Evolutionary conservation across 2,888 invertebrate genomes (phyloP), one percentile per base, ranked within the genome.

Genomic region (Harpagoxenus sublaevis): DNA sequence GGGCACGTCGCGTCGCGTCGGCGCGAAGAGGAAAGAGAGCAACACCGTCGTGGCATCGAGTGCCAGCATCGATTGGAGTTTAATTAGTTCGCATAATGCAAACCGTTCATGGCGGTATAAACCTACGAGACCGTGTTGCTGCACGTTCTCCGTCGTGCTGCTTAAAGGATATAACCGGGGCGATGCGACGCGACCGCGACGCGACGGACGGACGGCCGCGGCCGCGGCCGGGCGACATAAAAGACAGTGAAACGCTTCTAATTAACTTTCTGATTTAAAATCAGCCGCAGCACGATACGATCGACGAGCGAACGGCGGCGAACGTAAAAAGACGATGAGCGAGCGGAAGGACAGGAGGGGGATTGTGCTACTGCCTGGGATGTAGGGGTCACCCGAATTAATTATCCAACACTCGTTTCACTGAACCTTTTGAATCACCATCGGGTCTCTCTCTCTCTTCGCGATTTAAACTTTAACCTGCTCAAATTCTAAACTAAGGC

Each of bases 231-330:
- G 82, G 77, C 90, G 91, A 91, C 89, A 88, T 88, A 91, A 91
- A 89, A 89, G 90, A 93, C 92, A 92, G 91, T 89, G 91, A 92
- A 92, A 91, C 92, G 91, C 92, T 92, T 92, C 93, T 94, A 94
- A 93, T 94, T 94, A 94, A 94, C 93, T 93, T 93, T 93, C 93
- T 92, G 93, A 94, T 94, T 94, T 93, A 92, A 93, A 94, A 92
- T 94, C 92, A 92, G 90, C 92, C 92, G 92, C 91, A 88, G 86
- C 87, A 89, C 88, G 93, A 93, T 93, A 93, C 90, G 88, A 93
- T 93, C 92, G 88, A 87, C 87, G 84, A 83, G 63, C 87, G 83
- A 77, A 68, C 63, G 48, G 42, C 66, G 39, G 82, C 75, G 53
- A 48, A 73, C 55, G 66, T 70, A 65, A 65, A 81, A 81, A 66